Evolutionary conservation across 2,888 invertebrate species (phyloP), one percentile per base, ranked within the genome.

Genomic region (Priocnemis perturbator): DNA sequence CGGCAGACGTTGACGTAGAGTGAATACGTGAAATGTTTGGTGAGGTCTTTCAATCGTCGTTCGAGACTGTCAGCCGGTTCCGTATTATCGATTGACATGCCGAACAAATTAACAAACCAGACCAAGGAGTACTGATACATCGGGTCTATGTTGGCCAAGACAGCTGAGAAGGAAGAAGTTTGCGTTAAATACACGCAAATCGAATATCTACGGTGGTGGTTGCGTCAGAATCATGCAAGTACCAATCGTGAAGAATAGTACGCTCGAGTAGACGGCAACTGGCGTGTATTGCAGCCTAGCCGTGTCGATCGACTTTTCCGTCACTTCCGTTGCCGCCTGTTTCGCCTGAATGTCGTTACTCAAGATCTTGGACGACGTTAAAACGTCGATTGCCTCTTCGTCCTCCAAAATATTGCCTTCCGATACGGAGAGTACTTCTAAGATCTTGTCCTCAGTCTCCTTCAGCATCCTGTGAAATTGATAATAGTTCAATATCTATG

Each of bases 51-150:
- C 45, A 98, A 90, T 59, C 98, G 92, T 74, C 93, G 91, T 0
- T 91, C 90, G 14, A 98, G 93, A 74, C 95, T 94, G 75, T 97
- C 97, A n/a, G 93, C 93, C 81, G 93, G 94, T 82, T 95, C 95
- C 0, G 96, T 95, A 80, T 95, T 95, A 78, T 97, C 96, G 69
- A 98, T 98, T 20, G 96, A 93, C 57, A 93, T 91, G 80, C 94
- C 94, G 88, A 95, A 98, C 30, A 98, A 91, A 78, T 95, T 95
- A 83, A 98, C 96, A 88, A 97, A 98, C 98, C 98, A 98, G 1
- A 93, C 93, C 81, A 98, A 90, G 0, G 98, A 98, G 89, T 98
- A 98, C 88, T 98, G 98, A 89, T 98, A 98, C 98, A 98, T 98
- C 1, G 98, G 97, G 90, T 98, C 98, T 77, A 98, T 96, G 84